These are phyloP conservation scores for Popillia japonica DNA, from an alignment of 1,140 invertebrate genomes.

Conservation along the genomic window DNA sequence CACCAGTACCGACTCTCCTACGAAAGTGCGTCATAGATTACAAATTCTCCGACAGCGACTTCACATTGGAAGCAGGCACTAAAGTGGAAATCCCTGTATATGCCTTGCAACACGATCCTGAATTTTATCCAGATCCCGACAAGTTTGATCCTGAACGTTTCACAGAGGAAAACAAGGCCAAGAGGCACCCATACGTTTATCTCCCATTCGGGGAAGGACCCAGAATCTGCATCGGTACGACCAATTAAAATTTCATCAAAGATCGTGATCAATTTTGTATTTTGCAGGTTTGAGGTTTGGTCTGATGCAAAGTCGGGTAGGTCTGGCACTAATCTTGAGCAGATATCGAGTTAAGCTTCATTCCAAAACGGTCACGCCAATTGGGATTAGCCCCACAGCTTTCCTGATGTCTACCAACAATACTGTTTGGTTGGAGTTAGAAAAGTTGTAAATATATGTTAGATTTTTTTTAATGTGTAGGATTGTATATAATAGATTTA, in stretches of 20 bases:
- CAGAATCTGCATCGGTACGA: slow-evolving; percentile 65
- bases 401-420: slow-evolving; percentile 61
- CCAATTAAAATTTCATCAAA: neutral
- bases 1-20: slow-evolving; percentile 54
- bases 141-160: slow-evolving; percentile 70
- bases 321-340: slow-evolving; percentile 47
- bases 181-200: slow-evolving; percentile 57
- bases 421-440: slow-evolving; percentile 52
- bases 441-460: slow-evolving; percentile 37
- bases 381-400: slow-evolving; percentile 39
- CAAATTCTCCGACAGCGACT: slow-evolving; percentile 40
- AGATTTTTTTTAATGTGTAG: no score
- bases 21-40: slow-evolving; percentile 61
- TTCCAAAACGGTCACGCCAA: slow-evolving; percentile 40
- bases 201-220: slow-evolving; percentile 68
- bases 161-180: slow-evolving; percentile 52
- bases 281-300: slow-evolving; percentile 51
- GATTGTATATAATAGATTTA: no score
- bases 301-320: slow-evolving; percentile 52
- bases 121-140: slow-evolving; percentile 71
- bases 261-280: no score
- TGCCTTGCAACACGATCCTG: slow-evolving; percentile 63
- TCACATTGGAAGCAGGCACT: slow-evolving; percentile 57
- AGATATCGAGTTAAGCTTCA: slow-evolving; percentile 45
- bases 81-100: slow-evolving; percentile 59